phyloP scores from a whole-genome alignment of 2,113 vertebrate genomes.

The Myanophis thanlyinensis region DNA sequence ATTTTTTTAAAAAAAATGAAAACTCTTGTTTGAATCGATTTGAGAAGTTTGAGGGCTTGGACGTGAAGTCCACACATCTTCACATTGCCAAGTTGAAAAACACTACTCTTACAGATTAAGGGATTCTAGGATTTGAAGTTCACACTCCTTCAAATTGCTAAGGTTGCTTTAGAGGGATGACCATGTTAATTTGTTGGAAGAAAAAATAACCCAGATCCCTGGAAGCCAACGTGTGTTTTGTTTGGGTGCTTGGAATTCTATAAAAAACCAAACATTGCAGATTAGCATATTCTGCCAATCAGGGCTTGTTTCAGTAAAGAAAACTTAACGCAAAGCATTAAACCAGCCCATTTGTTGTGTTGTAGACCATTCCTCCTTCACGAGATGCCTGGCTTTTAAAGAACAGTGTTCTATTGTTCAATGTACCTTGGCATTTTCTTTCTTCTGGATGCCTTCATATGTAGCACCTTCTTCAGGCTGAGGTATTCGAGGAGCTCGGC shows the following conservation, averaged over 20 bases:
- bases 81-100: background rate
- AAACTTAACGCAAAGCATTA: background rate
- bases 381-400: background rate
- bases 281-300: background rate
- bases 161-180: background rate
- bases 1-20: background rate
- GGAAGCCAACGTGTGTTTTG: background rate
- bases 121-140: background rate
- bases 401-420: background rate
- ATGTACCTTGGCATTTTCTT: constrained; percentile 87
- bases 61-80: background rate
- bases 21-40: background rate
- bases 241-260: background rate
- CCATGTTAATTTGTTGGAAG: background rate
- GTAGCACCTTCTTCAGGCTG: constrained; percentile 89
- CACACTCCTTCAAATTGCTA: background rate
- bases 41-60: background rate
- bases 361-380: background rate
- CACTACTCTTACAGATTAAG: background rate
- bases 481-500: constrained; percentile 82
- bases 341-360: background rate
- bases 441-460: constrained; percentile 96
- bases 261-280: background rate
- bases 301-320: background rate
- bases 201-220: background rate